These are phyloP conservation scores for Dromiciops gliroides DNA, from an alignment of 2,113 vertebrate species.

Conservation along the genomic window DNA sequence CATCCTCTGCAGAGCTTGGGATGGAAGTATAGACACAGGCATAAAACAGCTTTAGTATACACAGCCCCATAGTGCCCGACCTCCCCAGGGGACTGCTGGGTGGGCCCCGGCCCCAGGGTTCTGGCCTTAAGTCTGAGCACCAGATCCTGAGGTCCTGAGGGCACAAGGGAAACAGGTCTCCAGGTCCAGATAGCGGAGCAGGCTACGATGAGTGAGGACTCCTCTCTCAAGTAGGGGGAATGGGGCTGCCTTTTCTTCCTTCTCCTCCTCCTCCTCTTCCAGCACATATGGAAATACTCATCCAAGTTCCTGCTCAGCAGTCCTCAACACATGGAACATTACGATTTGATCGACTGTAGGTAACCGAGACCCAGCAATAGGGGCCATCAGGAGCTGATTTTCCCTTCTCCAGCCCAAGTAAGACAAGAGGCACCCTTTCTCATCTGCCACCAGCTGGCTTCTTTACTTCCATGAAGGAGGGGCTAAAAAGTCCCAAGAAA, in stretches of 20 bases:
- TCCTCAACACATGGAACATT: not conserved
- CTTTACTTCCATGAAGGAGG: no score
- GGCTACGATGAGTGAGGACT: not conserved
- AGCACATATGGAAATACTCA: not conserved
- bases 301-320: not conserved
- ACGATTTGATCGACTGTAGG: not conserved
- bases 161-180: not conserved
- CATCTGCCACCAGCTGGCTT: not conserved
- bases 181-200: not conserved
- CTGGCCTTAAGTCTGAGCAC: not conserved
- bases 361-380: not conserved
- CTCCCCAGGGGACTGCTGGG: not conserved
- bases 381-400: not conserved
- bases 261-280: not conserved
- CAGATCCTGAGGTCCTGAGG: not conserved
- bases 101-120: not conserved
- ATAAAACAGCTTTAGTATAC: accelerated
- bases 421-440: not conserved
- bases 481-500: not conserved
- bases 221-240: not conserved
- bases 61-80: not conserved
- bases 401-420: not conserved
- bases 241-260: not conserved
- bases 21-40: not conserved
- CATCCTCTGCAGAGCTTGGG: constrained; percentile 31